Evolutionary conservation across 1,140 invertebrate species (phyloP).

Genomic region (Pseudomyrmex cubaensis): DNA sequence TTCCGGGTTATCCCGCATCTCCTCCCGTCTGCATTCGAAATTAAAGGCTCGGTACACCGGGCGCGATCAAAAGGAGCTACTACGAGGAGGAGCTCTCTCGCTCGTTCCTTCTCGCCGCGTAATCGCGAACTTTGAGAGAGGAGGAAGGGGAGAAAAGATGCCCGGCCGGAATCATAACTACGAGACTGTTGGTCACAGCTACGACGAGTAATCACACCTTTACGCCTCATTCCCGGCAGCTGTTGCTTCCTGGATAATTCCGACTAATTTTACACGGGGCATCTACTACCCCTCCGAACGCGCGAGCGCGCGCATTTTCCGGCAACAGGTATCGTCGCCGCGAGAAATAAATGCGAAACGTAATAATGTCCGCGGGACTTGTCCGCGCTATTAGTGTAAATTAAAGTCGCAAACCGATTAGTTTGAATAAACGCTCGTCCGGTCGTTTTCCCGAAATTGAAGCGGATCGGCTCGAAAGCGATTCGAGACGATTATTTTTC

Average conservation of each 20-base stretch:
- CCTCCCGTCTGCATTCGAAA: constrained; percentile 37
- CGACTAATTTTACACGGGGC: constrained; percentile 34
- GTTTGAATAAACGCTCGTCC: constrained; percentile 16
- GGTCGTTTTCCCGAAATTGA: not conserved
- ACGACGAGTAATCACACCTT: constrained; percentile 40
- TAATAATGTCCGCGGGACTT: not conserved
- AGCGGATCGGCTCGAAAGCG: constrained; percentile 27
- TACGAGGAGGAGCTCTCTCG: too few relatives aligned
- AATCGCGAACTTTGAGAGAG: constrained; percentile 30
- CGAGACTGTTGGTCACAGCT: constrained; percentile 24
- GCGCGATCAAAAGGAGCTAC: constrained; percentile 37
- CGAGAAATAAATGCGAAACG: constrained; percentile 21
- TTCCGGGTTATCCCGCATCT: constrained; percentile 7
- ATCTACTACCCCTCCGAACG: constrained; percentile 4
- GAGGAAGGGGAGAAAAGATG: not conserved
- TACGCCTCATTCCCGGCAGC: constrained; percentile 35
- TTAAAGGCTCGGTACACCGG: constrained; percentile 41
- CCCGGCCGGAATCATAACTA: constrained; percentile 23
- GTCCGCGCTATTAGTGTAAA: constrained; percentile 40
- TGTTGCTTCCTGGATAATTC: constrained; percentile 47
- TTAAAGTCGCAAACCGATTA: constrained; percentile 55
- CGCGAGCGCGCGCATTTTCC: constrained; percentile 32
- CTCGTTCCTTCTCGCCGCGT: not conserved
- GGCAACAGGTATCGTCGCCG: constrained; percentile 52
- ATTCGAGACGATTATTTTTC: constrained; percentile 27